Evolutionary conservation across 2,113 vertebrate genomes (phyloP).

Genomic region (Nothocercus julius): DNA sequence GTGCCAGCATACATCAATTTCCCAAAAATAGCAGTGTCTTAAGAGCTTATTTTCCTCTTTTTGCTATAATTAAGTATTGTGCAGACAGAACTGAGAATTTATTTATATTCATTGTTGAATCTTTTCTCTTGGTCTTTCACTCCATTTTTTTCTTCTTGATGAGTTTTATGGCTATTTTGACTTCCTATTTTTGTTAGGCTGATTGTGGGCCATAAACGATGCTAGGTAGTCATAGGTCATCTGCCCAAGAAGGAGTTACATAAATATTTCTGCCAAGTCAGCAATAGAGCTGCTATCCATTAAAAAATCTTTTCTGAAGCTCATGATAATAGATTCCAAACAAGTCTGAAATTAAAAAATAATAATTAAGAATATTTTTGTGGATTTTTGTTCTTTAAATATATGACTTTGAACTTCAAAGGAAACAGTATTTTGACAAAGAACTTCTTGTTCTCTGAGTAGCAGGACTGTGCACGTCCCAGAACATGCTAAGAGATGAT

Average conservation of each 20-base stretch:
- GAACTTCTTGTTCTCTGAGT: neutral
- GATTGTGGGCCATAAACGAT: neutral
- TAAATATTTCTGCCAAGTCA: neutral
- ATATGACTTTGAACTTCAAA: constrained; percentile 4
- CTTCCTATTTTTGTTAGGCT: constrained; percentile 2
- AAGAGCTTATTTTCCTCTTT: constrained; percentile 1
- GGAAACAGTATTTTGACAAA: neutral
- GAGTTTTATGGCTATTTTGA: constrained; percentile 27
- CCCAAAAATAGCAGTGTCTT: neutral
- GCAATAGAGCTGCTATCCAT: neutral
- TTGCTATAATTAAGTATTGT: neutral
- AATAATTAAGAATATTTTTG: neutral
- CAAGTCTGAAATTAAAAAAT: neutral
- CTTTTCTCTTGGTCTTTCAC: neutral
- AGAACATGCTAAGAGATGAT: neutral
- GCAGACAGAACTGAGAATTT: constrained; percentile 8
- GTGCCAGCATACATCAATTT: neutral
- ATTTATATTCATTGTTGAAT: neutral
- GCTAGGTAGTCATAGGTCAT: neutral
- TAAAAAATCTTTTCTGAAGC: neutral
- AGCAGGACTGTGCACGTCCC: neutral
- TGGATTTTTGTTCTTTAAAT: neutral
- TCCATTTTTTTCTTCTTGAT: neutral
- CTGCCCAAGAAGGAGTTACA: neutral
- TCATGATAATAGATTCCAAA: neutral